Conservation (phyloP, 2,888 invertebrate species). For the Ctena decussata region DNA sequence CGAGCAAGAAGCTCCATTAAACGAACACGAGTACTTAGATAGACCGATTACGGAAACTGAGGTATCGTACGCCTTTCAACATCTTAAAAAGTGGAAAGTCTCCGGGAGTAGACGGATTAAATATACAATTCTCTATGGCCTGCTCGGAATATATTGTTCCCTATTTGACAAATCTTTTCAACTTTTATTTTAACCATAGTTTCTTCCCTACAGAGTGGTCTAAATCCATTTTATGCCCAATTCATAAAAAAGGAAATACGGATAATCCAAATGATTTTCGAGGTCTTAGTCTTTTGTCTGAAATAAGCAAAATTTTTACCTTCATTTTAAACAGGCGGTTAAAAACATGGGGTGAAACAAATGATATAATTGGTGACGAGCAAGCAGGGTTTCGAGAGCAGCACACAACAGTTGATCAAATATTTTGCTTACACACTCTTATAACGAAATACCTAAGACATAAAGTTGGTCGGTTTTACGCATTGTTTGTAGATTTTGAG, state of each 20-base stretch:
- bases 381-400: background rate
- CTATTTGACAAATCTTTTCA: background rate
- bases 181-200: background rate
- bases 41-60: background rate
- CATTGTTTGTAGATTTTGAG: background rate
- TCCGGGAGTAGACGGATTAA: background rate
- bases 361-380: background rate
- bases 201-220: background rate
- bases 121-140: background rate
- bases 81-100: background rate
- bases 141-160: background rate
- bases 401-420: background rate
- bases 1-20: background rate
- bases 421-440: background rate
- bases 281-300: background rate
- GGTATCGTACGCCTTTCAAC: background rate
- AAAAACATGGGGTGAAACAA: background rate
- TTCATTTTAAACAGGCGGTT: background rate
- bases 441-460: conserved; percentile 4
- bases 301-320: background rate
- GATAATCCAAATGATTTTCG: background rate
- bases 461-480: background rate
- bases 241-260: background rate
- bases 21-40: background rate
- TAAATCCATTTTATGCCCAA: background rate